A percentile compares a stretch with the other conserved stretches of the same genome.
Evolutionary conservation across 2,113 vertebrate genomes (phyloP).

Genomic region (Mellivora capensis): DNA sequence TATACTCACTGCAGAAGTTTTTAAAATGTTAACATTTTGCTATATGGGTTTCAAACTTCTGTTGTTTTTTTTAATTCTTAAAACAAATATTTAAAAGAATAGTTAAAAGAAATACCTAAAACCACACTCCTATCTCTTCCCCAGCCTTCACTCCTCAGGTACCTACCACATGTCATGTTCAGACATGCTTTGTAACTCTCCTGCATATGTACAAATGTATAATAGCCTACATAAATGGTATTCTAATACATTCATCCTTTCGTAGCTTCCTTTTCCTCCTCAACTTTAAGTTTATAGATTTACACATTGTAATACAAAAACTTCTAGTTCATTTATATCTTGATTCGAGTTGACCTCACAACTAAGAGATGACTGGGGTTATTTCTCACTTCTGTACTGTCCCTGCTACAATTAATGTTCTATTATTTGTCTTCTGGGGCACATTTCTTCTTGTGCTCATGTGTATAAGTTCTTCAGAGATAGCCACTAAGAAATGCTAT

Average conservation of each 20-base stretch:
- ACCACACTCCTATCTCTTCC: not conserved
- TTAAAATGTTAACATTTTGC: not conserved
- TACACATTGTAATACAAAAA: not conserved
- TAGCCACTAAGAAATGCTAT: not conserved
- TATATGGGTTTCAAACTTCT: not conserved
- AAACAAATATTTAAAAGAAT: not conserved
- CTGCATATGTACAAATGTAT: not conserved
- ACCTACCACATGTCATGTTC: not conserved
- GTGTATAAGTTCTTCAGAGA: not conserved
- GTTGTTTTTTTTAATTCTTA: not conserved
- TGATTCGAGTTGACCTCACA: not conserved
- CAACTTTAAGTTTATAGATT: not conserved
- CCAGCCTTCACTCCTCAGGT: not conserved
- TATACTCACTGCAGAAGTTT: not conserved
- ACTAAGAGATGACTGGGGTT: not conserved
- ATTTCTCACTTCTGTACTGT: not conserved
- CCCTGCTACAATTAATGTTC: not conserved
- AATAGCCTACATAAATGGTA: not conserved
- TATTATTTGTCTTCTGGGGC: not conserved
- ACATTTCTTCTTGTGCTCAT: not conserved
- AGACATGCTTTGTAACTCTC: not conserved
- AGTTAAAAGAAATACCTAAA: not conserved
- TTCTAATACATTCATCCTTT: not conserved
- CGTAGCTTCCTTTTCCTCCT: not conserved
- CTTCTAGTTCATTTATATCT: not conserved